Evolutionary conservation across 2,113 vertebrate species (phyloP).

Genomic region (Poeciliopsis prolifica): DNA sequence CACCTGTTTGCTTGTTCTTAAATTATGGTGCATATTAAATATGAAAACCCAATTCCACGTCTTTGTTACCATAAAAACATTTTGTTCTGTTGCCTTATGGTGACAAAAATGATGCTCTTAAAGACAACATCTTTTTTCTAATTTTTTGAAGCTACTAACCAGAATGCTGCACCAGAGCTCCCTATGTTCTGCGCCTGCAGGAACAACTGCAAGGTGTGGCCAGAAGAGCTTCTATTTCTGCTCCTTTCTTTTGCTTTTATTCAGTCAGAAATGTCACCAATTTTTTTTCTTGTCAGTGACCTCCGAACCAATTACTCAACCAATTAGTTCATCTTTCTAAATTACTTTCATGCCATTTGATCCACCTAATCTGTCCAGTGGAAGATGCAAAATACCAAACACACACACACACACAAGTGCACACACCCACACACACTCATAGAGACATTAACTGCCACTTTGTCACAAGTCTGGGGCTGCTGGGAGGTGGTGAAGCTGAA

Average conservation of each 20-base stretch:
- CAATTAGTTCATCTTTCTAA: neutral
- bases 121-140: neutral
- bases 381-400: neutral
- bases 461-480: slow-evolving; percentile 55
- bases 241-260: neutral
- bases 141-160: neutral
- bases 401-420: too few relatives aligned
- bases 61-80: too few relatives aligned
- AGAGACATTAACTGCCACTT: slow-evolving; percentile 40
- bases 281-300: neutral
- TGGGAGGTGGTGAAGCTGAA: slow-evolving; percentile 67
- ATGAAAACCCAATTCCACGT: too few relatives aligned
- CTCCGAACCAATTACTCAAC: neutral
- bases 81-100: neutral
- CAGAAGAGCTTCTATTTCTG: neutral
- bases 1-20: too few relatives aligned
- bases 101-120: neutral
- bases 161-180: neutral
- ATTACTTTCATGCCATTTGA: neutral
- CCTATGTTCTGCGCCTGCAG: neutral
- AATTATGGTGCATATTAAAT: too few relatives aligned
- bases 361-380: neutral
- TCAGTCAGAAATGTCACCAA: neutral
- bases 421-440: slow-evolving; percentile 20
- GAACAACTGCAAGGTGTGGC: neutral